Percentiles rank a stretch among this genome's conserved stretches.
These are phyloP conservation scores for Caenorhabditis uteleia DNA, from an alignment of 2,888 invertebrate genomes.

Conservation along the genomic window DNA sequence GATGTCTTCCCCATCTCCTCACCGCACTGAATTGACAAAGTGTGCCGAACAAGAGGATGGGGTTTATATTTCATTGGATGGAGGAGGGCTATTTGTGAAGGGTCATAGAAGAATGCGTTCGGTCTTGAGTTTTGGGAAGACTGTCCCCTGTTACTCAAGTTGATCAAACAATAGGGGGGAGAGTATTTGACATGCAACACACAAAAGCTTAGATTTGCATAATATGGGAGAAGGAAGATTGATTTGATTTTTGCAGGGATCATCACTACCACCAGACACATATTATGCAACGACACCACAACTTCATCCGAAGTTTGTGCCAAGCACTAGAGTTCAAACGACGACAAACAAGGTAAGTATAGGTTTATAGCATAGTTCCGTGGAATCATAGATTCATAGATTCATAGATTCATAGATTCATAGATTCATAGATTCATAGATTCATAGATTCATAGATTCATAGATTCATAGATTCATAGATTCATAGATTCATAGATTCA, in stretches of 20 bases:
- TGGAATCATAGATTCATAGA: too few relatives aligned
- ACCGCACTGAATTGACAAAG: background rate
- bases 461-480: too few relatives aligned
- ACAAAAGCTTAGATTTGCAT: too few relatives aligned
- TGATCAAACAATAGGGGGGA: slow-evolving; percentile 1
- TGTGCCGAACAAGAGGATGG: background rate
- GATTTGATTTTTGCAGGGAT: slow-evolving; percentile 34
- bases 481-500: too few relatives aligned
- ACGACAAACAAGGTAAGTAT: slow-evolving; percentile 8
- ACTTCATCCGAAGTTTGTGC: slow-evolving; percentile 26
- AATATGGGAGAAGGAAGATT: slow-evolving; percentile 1
- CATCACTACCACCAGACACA: slow-evolving; percentile 40
- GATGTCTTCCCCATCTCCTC: too few relatives aligned
- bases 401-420: too few relatives aligned
- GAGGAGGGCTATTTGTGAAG: too few relatives aligned
- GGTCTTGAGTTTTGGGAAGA: background rate
- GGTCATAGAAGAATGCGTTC: background rate
- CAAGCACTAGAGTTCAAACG: slow-evolving; percentile 8
- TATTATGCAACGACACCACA: slow-evolving; percentile 43
- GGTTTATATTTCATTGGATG: slow-evolving; percentile 1
- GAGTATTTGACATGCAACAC: background rate
- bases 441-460: too few relatives aligned
- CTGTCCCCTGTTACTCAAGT: background rate
- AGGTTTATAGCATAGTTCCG: too few relatives aligned
- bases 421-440: too few relatives aligned